Conservation (phyloP, 2,888 invertebrate species). For the Apotomis turbidana region DNA sequence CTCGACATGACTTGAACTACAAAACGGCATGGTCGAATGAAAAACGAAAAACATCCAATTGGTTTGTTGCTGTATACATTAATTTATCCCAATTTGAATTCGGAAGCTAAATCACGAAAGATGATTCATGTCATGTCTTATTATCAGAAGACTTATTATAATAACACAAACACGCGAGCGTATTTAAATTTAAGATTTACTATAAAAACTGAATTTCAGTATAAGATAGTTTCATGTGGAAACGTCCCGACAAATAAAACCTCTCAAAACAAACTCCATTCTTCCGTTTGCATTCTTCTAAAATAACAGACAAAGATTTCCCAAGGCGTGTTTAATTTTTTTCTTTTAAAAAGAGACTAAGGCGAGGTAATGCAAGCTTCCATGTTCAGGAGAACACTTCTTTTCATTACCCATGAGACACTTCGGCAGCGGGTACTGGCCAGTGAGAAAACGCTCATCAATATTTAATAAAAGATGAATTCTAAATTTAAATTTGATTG, state of each 20-base stretch:
- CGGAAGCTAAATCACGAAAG: too few relatives aligned
- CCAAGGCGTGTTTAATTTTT: constrained; percentile 42
- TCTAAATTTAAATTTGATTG: neutral
- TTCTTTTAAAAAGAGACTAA: constrained; percentile 44
- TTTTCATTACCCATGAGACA: constrained; percentile 47
- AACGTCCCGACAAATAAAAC: neutral
- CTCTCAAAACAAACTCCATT: constrained; percentile 21
- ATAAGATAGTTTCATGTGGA: neutral
- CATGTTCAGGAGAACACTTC: constrained; percentile 45
- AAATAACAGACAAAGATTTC: constrained; percentile 39
- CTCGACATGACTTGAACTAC: too few relatives aligned
- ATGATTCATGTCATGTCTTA: too few relatives aligned
- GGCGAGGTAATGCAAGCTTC: constrained; percentile 45
- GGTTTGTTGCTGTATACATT: too few relatives aligned
- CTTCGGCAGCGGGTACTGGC: constrained; percentile 41
- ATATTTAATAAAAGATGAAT: neutral
- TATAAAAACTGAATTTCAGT: neutral
- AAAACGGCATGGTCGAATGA: too few relatives aligned
- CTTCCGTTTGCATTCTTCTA: constrained; percentile 33
- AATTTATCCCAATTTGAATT: too few relatives aligned
- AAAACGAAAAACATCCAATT: too few relatives aligned
- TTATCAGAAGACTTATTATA: too few relatives aligned
- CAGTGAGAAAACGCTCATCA: constrained; percentile 15
- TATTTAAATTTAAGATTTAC: neutral
- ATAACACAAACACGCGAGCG: too few relatives aligned